Percentiles rank a stretch among this genome's conserved stretches.
Evolutionary conservation across 1,140 invertebrate genomes (phyloP).

Genomic region (Drosophila nasuta): DNA sequence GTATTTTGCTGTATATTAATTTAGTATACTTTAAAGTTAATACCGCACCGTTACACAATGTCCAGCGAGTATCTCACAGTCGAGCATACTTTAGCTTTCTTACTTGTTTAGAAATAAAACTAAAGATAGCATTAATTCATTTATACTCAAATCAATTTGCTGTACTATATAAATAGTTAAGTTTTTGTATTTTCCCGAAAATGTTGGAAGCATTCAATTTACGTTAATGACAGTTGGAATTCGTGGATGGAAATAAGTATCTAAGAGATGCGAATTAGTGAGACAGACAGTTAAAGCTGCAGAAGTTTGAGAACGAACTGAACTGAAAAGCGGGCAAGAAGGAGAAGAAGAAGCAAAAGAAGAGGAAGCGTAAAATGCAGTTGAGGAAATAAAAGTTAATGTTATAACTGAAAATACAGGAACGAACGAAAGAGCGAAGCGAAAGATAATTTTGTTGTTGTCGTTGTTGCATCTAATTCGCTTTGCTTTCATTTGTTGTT

Average conservation of each 20-base stretch:
- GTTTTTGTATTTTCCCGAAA: neutral
- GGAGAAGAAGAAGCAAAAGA: neutral
- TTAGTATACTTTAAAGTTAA: too few relatives aligned
- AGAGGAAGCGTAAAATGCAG: slow-evolving; percentile 49
- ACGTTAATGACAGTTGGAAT: slow-evolving; percentile 23
- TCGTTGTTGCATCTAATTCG: slow-evolving; percentile 70
- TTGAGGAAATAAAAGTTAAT: slow-evolving; percentile 78
- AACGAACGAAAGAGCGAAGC: slow-evolving; percentile 40
- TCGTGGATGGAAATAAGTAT: neutral
- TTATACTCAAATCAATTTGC: too few relatives aligned
- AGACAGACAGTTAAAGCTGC: slow-evolving; percentile 48
- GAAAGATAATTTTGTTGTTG: slow-evolving; percentile 67
- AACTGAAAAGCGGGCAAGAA: slow-evolving; percentile 4
- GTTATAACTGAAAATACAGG: slow-evolving; percentile 66
- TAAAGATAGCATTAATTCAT: too few relatives aligned
- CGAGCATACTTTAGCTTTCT: too few relatives aligned
- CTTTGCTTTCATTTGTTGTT: slow-evolving; percentile 65
- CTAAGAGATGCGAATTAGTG: slow-evolving; percentile 35
- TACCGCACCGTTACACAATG: too few relatives aligned
- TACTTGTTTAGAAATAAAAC: too few relatives aligned
- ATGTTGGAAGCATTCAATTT: slow-evolving; percentile 16
- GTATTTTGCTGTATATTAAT: too few relatives aligned
- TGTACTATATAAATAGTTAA: neutral
- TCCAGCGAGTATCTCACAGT: too few relatives aligned
- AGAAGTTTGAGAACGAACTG: slow-evolving; percentile 13